Conservation (phyloP, 2,888 invertebrate species). For the Invenusta paracnida region DNA sequence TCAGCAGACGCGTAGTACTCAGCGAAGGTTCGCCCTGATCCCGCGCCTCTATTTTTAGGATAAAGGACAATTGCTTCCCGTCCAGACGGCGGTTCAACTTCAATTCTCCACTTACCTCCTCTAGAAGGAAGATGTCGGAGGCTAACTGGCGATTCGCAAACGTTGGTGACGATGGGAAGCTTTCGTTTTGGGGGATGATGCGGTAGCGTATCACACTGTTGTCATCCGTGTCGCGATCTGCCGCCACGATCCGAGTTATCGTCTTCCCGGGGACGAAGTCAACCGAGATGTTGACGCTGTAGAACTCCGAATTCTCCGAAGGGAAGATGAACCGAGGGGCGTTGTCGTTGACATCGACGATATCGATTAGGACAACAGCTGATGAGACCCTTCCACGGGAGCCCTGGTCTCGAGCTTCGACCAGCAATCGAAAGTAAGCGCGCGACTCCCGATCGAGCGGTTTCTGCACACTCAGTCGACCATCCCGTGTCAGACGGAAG, state of each 20-base stretch:
- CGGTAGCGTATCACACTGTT: background rate
- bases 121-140: background rate
- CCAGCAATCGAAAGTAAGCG: background rate
- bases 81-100: background rate
- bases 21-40: background rate
- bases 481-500: background rate
- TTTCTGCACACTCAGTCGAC: conserved; percentile 4
- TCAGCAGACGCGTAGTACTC: background rate
- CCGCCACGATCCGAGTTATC: background rate
- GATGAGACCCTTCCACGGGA: background rate
- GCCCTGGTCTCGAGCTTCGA: background rate
- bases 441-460: background rate
- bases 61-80: background rate
- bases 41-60: background rate
- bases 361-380: background rate
- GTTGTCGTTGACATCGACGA: conserved; percentile 1
- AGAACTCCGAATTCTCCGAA: conserved; percentile 3
- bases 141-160: background rate
- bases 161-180: background rate
- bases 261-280: conserved; percentile 8
- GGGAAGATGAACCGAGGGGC: background rate
- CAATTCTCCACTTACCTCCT: background rate
- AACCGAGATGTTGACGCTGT: background rate
- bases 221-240: background rate
- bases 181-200: background rate